Evolutionary conservation across 2,797 vertebrate species (phyloP).

Genomic region (Sebastes cheni): DNA sequence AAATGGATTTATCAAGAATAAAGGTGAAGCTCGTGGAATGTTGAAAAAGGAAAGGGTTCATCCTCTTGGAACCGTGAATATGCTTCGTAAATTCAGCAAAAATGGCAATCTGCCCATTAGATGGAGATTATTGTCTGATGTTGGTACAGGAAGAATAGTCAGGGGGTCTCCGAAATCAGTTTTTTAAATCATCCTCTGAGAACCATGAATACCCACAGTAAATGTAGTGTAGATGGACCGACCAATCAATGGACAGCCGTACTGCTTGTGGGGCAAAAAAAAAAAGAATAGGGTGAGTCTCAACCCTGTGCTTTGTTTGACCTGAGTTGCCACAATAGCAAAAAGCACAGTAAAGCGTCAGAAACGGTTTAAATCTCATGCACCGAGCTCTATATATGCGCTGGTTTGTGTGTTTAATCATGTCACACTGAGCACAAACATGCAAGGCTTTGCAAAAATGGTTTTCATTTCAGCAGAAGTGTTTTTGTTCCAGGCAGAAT

Average conservation of each 20-base stretch:
- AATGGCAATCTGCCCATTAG: not conserved
- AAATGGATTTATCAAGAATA: not conserved
- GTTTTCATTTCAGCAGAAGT: not conserved
- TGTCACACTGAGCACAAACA: not conserved
- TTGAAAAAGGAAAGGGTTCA: not conserved
- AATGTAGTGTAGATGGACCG: not conserved
- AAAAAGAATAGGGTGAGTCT: not conserved
- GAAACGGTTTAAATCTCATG: not conserved
- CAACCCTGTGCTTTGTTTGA: not conserved
- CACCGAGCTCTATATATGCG: not conserved
- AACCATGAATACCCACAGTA: not conserved
- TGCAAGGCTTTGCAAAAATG: not conserved
- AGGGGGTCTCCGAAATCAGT: not conserved
- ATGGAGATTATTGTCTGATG: not conserved
- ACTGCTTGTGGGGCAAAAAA: not conserved
- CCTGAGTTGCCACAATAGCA: not conserved
- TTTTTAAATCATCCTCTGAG: not conserved
- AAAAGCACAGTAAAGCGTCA: not conserved
- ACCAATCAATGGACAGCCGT: not conserved
- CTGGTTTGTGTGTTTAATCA: not conserved
- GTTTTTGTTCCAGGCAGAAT: conserved; percentile 4
- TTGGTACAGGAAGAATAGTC: not conserved
- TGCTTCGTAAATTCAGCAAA: not conserved
- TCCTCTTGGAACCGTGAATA: not conserved
- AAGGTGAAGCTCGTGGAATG: not conserved